A percentile compares a stretch with the other conserved stretches of the same genome.
Evolutionary conservation across 1,140 invertebrate genomes (phyloP).

Genomic region (Euwallacea fornicatus): DNA sequence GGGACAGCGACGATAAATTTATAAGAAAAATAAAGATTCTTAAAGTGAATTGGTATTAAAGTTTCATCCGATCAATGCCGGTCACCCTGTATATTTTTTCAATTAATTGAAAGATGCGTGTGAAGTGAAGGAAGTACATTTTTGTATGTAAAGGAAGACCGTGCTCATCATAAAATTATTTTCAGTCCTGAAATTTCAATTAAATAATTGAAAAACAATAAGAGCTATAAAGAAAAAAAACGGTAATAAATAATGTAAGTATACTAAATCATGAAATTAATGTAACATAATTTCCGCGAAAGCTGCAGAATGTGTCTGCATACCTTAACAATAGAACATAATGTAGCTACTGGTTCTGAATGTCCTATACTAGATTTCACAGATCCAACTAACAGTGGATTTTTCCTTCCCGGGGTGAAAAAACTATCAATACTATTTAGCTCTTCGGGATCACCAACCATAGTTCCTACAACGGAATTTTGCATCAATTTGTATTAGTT

Average conservation of each 20-base stretch:
- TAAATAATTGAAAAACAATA: no score
- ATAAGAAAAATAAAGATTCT: not conserved
- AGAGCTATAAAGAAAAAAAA: no score
- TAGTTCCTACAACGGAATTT: conserved; percentile 54
- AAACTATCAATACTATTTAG: conserved; percentile 77
- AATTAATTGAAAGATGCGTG: no score
- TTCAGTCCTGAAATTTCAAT: no score
- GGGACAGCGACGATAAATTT: not conserved
- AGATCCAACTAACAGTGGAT: conserved; percentile 81
- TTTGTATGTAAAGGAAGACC: not conserved
- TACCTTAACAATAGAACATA: conserved; percentile 78
- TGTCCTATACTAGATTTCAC: conserved; percentile 94
- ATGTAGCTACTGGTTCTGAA: conserved; percentile 83
- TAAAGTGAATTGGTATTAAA: not conserved
- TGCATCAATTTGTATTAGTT: not conserved
- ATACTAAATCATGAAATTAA: no score
- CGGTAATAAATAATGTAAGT: not conserved
- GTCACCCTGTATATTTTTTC: no score
- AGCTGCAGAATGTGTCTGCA: not conserved
- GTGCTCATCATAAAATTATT: not conserved
- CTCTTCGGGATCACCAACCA: conserved; percentile 85
- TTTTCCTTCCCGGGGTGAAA: conserved; percentile 68
- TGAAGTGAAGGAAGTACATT: no score
- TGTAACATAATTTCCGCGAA: no score
- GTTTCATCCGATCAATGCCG: not conserved